Conservation (phyloP, 2,113 vertebrate species). For the Camelus bactrianus region DNA sequence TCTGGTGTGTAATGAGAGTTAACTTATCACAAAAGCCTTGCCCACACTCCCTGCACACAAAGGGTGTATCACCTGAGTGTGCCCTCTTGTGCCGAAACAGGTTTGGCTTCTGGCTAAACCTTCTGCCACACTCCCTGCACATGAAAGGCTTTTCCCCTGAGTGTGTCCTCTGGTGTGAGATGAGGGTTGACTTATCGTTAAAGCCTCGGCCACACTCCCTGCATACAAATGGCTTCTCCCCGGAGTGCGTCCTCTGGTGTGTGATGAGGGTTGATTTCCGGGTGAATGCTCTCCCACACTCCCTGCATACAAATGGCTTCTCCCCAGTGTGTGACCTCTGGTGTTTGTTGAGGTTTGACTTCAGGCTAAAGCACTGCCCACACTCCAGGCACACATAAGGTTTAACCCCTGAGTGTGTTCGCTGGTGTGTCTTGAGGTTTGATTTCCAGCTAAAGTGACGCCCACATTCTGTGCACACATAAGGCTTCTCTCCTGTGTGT, state of each 20-base stretch:
- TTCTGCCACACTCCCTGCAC: slow-evolving; percentile 50
- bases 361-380: slow-evolving; percentile 27
- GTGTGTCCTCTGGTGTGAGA: slow-evolving; percentile 21
- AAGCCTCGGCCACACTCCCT: background rate
- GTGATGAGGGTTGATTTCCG: background rate
- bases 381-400: slow-evolving; percentile 29
- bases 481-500: slow-evolving; percentile 63
- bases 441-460: slow-evolving; percentile 19
- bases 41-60: slow-evolving; percentile 62
- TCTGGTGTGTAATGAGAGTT: slow-evolving; percentile 65
- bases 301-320: slow-evolving; percentile 39
- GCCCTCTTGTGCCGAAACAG: slow-evolving; percentile 52
- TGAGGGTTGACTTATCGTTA: background rate
- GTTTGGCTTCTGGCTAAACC: slow-evolving; percentile 55
- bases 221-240: slow-evolving; percentile 20
- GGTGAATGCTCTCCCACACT: slow-evolving; percentile 14
- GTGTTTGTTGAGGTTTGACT: slow-evolving; percentile 54
- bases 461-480: slow-evolving; percentile 25
- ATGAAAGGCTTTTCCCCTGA: slow-evolving; percentile 50
- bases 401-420: slow-evolving; percentile 29
- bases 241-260: slow-evolving; percentile 27
- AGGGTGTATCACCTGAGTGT: slow-evolving; percentile 27
- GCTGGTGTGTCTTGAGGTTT: slow-evolving; percentile 8
- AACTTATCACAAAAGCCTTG: slow-evolving; percentile 68
- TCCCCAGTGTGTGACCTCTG: slow-evolving; percentile 5